phyloP scores from a whole-genome alignment of 2,113 vertebrate genomes.

The Callipepla californica region DNA sequence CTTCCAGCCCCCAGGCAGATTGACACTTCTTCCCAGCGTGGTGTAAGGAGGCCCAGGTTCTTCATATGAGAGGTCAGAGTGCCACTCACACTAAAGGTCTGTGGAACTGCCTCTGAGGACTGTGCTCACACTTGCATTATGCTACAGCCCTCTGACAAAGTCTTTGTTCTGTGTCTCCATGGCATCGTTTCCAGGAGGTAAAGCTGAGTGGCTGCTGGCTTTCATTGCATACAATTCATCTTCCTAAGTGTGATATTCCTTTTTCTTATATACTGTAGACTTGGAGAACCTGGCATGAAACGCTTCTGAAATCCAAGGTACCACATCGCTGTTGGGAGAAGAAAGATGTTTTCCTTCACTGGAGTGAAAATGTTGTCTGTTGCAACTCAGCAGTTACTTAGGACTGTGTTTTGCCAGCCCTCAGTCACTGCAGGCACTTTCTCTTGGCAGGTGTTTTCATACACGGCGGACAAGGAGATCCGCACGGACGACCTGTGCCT shows the following conservation, averaged over 20 bases:
- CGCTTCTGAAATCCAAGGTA: accelerated
- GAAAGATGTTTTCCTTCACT: not conserved
- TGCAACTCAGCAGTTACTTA: accelerated
- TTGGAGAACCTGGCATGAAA: accelerated
- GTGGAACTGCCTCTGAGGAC: not conserved
- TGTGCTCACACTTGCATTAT: accelerated
- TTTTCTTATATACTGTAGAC: not conserved
- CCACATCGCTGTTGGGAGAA: not conserved
- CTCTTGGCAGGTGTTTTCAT: slow-evolving; percentile 92
- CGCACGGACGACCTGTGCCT: slow-evolving; percentile 96
- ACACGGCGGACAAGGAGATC: slow-evolving; percentile 97
- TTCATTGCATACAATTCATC: not conserved
- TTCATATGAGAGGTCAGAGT: not conserved
- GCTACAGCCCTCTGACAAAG: no score
- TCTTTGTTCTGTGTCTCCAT: not conserved
- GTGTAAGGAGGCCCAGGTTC: not conserved
- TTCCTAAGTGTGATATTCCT: not conserved
- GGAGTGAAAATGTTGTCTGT: accelerated
- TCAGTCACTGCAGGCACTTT: not conserved
- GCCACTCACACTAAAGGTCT: not conserved
- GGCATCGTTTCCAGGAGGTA: not conserved
- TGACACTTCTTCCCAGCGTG: no score
- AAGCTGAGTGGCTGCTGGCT: not conserved
- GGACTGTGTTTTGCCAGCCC: not conserved
- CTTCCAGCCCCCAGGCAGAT: no score